These are phyloP conservation scores for Aegotheles bennettii DNA, from an alignment of 2,113 vertebrate genomes.

Conservation along the genomic window DNA sequence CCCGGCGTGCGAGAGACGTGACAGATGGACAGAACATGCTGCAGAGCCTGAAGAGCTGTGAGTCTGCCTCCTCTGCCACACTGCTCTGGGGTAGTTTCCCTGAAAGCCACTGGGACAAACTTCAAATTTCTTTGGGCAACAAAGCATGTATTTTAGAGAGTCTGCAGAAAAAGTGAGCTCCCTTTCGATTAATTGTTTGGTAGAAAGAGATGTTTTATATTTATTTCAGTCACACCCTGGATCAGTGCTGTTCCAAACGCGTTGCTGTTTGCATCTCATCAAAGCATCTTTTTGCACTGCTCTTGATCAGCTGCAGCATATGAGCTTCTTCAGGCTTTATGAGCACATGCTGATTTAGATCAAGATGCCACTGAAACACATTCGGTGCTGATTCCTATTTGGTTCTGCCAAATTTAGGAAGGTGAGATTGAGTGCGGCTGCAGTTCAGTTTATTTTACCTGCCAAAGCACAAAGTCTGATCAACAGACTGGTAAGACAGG, in stretches of 20 bases:
- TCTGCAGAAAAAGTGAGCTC: background rate
- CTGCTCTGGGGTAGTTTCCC: background rate
- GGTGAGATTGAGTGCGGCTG: background rate
- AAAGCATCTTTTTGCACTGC: background rate
- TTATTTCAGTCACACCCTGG: background rate
- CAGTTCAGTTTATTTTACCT: background rate
- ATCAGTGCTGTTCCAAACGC: background rate
- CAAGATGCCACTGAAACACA: background rate
- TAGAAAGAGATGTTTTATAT: background rate
- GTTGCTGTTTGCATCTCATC: rapidly evolving
- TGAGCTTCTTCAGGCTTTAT: background rate
- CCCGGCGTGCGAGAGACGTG: background rate
- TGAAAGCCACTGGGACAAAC: background rate
- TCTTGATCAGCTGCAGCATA: background rate
- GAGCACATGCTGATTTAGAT: background rate
- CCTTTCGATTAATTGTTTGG: background rate
- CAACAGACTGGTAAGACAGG: background rate
- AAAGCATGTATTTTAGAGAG: background rate
- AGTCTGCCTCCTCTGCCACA: background rate
- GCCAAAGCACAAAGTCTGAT: background rate
- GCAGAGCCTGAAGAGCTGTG: background rate
- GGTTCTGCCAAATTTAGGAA: background rate
- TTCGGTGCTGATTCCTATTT: background rate
- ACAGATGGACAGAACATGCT: background rate
- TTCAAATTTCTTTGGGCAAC: background rate